A percentile compares a stretch with the other conserved stretches of the same genome.
These are phyloP conservation scores for Penaeus japonicus DNA, from an alignment of 1,140 invertebrate genomes.

Conservation along the genomic window DNA sequence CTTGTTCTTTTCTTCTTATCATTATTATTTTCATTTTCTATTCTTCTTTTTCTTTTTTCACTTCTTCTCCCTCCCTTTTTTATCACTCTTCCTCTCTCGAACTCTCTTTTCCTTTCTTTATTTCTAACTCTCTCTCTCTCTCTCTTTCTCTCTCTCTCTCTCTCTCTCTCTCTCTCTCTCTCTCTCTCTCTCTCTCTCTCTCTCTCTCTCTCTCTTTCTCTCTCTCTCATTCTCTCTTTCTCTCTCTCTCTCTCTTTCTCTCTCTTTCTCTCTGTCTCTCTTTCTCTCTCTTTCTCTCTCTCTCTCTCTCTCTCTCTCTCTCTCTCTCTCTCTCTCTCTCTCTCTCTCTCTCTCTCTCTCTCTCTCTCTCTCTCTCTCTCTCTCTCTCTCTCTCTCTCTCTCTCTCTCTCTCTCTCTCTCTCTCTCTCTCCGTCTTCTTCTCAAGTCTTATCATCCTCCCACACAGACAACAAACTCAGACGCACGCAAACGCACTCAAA, in stretches of 20 bases:
- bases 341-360: neutral
- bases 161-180: constrained; percentile 9
- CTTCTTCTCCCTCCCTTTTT: neutral
- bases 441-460: no score
- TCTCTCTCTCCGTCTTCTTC: no score
- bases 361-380: no score
- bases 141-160: neutral
- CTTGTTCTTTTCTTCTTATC: neutral
- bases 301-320: neutral
- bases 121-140: neutral
- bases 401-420: no score
- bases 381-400: no score
- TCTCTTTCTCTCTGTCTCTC: neutral
- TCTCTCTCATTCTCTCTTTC: neutral
- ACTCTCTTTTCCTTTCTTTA: neutral
- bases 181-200: neutral
- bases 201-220: neutral
- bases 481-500: no score
- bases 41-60: neutral
- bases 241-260: neutral
- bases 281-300: neutral
- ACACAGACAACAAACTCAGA: no score
- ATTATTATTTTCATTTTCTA: no score
- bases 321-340: neutral
- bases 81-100: neutral